Percentiles rank a stretch among this genome's conserved stretches.
Evolutionary conservation across 2,797 vertebrate genomes (phyloP).

Genomic region (Platalea minor): DNA sequence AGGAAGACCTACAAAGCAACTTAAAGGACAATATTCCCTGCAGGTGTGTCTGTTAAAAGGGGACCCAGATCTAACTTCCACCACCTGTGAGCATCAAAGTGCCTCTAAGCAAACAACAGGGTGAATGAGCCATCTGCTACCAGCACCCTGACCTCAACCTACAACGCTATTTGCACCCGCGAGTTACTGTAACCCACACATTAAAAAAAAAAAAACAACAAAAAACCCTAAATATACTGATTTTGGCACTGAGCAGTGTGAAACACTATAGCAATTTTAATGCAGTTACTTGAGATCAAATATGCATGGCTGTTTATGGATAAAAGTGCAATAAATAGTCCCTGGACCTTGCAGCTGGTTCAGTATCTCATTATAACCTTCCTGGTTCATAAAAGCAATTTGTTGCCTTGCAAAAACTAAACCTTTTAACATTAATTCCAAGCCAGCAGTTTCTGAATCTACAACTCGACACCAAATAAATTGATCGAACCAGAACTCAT

Average conservation of each 20-base stretch:
- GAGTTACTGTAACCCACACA: not conserved
- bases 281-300: not conserved
- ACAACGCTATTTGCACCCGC: fast-evolving
- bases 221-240: not conserved
- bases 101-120: not conserved
- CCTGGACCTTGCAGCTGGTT: not conserved
- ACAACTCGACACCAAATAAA: not conserved
- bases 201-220: not conserved
- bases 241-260: not conserved
- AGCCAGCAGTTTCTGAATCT: not conserved
- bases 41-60: not conserved
- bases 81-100: not conserved
- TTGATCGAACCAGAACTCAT: not conserved
- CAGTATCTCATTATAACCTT: not conserved
- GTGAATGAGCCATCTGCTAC: not conserved
- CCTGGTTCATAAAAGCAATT: not conserved
- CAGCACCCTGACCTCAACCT: not conserved
- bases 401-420: not conserved
- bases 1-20: not conserved
- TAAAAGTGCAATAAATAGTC: not conserved
- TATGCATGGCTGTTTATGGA: fast-evolving
- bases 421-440: not conserved
- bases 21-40: not conserved
- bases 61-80: not conserved
- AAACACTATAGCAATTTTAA: not conserved